A percentile compares a stretch with the other conserved stretches of the same genome.
Evolutionary conservation across 2,797 vertebrate genomes (phyloP).

Genomic region (Danionella dracula): DNA sequence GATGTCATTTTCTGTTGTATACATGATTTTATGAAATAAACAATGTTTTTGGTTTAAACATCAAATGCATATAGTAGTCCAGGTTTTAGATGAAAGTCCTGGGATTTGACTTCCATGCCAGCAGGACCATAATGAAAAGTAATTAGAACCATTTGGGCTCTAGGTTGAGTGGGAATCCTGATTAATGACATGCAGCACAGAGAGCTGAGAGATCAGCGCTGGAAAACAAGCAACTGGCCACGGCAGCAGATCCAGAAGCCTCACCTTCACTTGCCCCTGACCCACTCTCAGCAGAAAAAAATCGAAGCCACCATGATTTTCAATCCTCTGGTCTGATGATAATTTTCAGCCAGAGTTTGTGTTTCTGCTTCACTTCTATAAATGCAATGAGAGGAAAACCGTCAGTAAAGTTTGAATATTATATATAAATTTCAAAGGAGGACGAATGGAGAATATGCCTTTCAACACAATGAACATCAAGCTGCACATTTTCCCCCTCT

Average conservation of each 20-base stretch:
- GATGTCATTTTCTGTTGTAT: too few species aligned
- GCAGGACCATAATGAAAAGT: constrained; percentile 38
- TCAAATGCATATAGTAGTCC: too few species aligned
- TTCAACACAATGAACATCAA: too few species aligned
- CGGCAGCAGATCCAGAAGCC: constrained; percentile 8
- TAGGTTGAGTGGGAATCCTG: constrained; percentile 29
- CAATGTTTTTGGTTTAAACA: too few species aligned
- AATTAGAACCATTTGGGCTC: constrained; percentile 40
- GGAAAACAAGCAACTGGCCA: neutral
- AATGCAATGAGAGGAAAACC: neutral
- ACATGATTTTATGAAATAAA: too few species aligned
- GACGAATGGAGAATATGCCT: neutral
- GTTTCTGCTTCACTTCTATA: neutral
- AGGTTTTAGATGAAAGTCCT: constrained; percentile 22
- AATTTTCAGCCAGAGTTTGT: neutral
- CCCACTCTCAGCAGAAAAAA: neutral
- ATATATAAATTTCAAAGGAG: neutral
- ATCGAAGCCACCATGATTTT: neutral
- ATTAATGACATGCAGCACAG: constrained; percentile 17
- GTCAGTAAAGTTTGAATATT: neutral
- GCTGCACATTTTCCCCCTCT: too few species aligned
- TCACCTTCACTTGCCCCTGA: neutral
- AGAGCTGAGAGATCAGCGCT: neutral
- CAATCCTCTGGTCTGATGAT: neutral
- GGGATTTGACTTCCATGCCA: neutral